These are phyloP conservation scores for Caenorhabditis virilis DNA, from an alignment of 2,888 invertebrate genomes.

Conservation along the genomic window DNA sequence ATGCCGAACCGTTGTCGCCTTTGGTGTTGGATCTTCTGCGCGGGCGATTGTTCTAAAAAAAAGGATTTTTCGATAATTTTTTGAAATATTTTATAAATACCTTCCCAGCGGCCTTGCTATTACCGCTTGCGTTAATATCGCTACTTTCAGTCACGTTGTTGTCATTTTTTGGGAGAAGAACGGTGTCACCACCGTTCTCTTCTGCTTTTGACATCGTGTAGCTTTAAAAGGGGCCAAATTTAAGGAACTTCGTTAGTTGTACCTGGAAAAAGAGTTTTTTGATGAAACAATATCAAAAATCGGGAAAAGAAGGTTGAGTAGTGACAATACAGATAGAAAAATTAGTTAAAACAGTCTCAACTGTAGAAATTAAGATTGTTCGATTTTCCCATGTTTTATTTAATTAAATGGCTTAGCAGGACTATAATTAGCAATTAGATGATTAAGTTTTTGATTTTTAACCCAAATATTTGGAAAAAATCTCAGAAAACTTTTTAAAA, in stretches of 20 bases:
- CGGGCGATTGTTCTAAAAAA: constrained; percentile 34
- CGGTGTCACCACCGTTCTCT: constrained; percentile 27
- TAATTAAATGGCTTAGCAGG: no score
- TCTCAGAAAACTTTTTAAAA: no score
- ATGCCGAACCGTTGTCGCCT: constrained; percentile 30
- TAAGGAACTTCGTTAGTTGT: no score
- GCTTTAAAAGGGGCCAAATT: constrained; percentile 37
- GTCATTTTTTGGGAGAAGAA: constrained; percentile 18
- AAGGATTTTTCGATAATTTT: background rate
- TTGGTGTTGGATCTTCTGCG: constrained; percentile 46
- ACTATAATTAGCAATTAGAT: no score
- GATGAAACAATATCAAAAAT: constrained; percentile 1
- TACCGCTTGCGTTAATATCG: constrained; percentile 21
- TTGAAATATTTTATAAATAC: background rate
- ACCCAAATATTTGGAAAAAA: no score
- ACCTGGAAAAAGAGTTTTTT: no score
- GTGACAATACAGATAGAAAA: background rate
- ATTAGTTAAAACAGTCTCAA: background rate
- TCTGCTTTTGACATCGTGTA: constrained; percentile 31
- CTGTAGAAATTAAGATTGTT: background rate
- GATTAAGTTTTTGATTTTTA: no score
- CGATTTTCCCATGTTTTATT: no score
- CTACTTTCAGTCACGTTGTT: constrained; percentile 21
- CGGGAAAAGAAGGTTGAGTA: background rate
- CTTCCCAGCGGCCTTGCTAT: constrained; percentile 1